A percentile compares a stretch with the other conserved stretches of the same genome.
These are phyloP conservation scores for Pangasianodon hypophthalmus DNA, from an alignment of 2,113 vertebrate genomes.

Conservation along the genomic window DNA sequence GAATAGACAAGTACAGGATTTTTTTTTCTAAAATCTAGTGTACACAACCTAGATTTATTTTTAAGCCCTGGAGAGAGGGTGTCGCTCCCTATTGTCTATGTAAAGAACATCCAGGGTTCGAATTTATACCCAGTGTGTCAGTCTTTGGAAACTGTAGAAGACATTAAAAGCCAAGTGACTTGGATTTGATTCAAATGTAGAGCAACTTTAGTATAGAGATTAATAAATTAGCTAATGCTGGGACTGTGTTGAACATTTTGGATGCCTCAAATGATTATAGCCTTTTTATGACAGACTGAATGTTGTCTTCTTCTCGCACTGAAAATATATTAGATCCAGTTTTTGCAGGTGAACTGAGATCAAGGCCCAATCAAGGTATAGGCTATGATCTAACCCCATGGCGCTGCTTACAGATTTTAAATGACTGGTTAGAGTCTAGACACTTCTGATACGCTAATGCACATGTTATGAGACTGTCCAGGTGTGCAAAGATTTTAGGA, in stretches of 20 bases:
- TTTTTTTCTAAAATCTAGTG: not conserved
- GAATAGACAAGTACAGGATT: not conserved
- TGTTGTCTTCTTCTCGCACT: not conserved
- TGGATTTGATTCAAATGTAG: not conserved
- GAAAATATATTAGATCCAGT: not conserved
- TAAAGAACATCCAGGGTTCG: not conserved
- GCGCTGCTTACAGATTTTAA: not conserved
- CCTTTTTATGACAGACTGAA: not conserved
- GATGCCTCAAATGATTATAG: not conserved
- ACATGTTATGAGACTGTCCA: not conserved
- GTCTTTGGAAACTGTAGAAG: not conserved
- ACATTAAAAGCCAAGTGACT: not conserved
- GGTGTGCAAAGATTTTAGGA: not conserved
- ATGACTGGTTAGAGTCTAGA: not conserved
- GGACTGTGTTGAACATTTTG: not conserved
- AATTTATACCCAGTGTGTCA: not conserved
- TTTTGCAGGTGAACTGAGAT: not conserved
- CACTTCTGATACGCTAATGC: not conserved
- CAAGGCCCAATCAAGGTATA: not conserved
- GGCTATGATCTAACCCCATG: not conserved
- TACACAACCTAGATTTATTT: conserved; percentile 29
- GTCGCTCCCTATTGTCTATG: not conserved
- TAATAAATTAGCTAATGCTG: not conserved
- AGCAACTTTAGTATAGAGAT: not conserved
- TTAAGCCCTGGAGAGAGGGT: not conserved